These are phyloP conservation scores for Vespertilio murinus DNA, from an alignment of 2,797 vertebrate species.

Conservation along the genomic window DNA sequence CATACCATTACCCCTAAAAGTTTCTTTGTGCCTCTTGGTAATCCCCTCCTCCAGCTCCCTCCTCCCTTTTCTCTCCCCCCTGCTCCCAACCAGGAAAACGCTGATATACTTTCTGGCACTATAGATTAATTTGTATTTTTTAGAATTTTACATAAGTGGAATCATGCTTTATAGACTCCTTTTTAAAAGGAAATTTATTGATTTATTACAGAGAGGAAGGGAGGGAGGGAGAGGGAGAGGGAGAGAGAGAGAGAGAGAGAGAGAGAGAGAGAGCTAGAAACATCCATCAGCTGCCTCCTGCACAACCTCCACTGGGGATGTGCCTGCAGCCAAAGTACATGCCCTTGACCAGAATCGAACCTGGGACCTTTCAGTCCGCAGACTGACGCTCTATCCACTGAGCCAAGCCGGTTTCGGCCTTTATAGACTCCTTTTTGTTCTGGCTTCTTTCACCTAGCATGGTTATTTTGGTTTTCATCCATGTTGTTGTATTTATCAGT, in stretches of 20 bases:
- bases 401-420: too few species aligned
- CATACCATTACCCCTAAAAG: neutral
- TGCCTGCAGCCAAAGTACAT: too few species aligned
- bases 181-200: too few species aligned
- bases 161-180: neutral
- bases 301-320: too few species aligned
- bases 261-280: too few species aligned
- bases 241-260: too few species aligned
- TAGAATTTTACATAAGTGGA: neutral
- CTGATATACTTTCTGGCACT: neutral
- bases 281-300: too few species aligned
- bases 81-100: neutral
- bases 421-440: neutral
- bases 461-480: neutral
- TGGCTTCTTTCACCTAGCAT: neutral
- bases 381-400: too few species aligned
- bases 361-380: too few species aligned
- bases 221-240: too few species aligned
- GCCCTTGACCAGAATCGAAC: too few species aligned
- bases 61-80: neutral
- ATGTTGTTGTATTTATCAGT: neutral
- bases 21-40: neutral
- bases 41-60: neutral
- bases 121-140: neutral
- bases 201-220: too few species aligned